Base-by-base conservation (phyloP, 2,113 vertebrate species). In the Cyanoramphus novaezelandiae region DNA sequence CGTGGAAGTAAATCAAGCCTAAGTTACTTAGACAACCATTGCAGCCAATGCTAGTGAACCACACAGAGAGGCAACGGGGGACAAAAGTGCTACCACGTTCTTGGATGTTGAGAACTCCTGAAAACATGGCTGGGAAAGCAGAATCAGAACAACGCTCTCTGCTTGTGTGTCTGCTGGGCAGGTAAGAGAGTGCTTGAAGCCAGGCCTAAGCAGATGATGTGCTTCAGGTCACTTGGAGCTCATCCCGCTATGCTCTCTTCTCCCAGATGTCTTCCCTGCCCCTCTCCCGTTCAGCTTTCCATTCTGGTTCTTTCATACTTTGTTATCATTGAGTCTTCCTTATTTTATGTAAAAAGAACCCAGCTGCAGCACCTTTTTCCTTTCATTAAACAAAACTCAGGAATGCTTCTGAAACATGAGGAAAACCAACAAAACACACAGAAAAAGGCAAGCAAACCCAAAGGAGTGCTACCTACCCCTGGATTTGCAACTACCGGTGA, bases 141-240 rank as follows among this genome's bases (percentile, higher is more conserved):
- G 20, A 55, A 15, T 2, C 29, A 70, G n/a, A 11, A 55, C 11
- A 8, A 81, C 55, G 33, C 20, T 24, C 28, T 24, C 23, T 39
- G 24, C 14, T 16, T 2, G 11, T 28, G 52, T 15, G 14, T 15
- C 47, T 88, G 28, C 43, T 15, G 64, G 59, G 44, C 39, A 72
- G 35, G 33, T 35, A 31, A 47, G 17, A 62, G 10, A 13, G 65
- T 3, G 17, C 3, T 33, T 55, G 20, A 44, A 28, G 17, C 33
- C 0, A 0, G 44, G 24, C 0, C 1, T 0, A 3, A 78, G 81
- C 63, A 68, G 49, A 74, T 23, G 17, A 76, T 1, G 0, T 33
- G 52, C 67, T 92, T 19, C 9, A 41, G 16, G 10, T n/a, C 15
- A 9, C 75, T 10, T 25, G 35, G 10, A 60, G 55, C 41, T 59